These are phyloP conservation scores for Ferrisia virgata DNA, from an alignment of 2,888 invertebrate genomes.

Conservation along the genomic window DNA sequence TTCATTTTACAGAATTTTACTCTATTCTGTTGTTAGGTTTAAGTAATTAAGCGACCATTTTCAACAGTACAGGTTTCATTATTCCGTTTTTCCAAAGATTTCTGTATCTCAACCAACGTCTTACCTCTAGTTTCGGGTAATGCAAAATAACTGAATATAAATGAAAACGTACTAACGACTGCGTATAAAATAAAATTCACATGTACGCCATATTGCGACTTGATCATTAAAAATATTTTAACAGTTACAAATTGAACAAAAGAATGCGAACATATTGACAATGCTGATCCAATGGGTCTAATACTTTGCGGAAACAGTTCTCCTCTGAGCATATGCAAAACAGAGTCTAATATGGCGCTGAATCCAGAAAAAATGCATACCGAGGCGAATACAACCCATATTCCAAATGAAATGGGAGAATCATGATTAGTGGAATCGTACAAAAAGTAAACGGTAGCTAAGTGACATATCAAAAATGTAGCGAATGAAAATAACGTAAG, in stretches of 20 bases:
- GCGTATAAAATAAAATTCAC: conserved; percentile 17
- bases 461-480: not conserved
- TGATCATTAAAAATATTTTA: not conserved
- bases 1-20: too few species aligned
- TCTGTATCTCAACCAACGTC: conserved; percentile 29
- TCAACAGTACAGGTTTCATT: too few species aligned
- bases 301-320: not conserved
- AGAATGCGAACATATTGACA: not conserved
- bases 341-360: not conserved
- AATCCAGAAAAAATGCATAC: not conserved
- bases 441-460: not conserved
- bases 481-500: conserved; percentile 38
- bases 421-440: not conserved
- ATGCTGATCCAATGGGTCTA: not conserved
- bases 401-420: not conserved
- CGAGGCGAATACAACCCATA: not conserved
- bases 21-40: too few species aligned
- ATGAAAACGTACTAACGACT: not conserved
- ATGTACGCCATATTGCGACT: not conserved
- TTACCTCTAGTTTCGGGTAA: conserved; percentile 39
- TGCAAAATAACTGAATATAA: not conserved
- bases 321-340: not conserved
- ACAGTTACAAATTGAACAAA: not conserved
- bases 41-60: too few species aligned
- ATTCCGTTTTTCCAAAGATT: not conserved